Base-by-base conservation (phyloP, 2,888 invertebrate genomes). In the Phaonia tiefii region DNA sequence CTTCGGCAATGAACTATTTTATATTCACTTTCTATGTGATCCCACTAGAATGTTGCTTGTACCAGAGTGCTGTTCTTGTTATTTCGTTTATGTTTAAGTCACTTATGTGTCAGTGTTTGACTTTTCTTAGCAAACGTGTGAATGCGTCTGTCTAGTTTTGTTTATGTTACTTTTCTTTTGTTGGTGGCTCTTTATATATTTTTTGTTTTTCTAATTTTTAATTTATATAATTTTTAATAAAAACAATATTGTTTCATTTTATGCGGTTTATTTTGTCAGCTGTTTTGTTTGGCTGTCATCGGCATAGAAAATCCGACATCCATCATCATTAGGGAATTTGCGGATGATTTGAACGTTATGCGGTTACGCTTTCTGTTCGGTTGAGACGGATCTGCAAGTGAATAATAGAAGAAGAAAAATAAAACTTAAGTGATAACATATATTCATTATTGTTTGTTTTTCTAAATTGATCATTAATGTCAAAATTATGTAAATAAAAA, bases 131-230 rank as follows among this genome's bases (percentile, higher is more conserved):
- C 49, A 54, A 42, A 56, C 58, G 49, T 71, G 51, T 69, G 71
- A 46, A 42, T 75, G 44, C 54, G 31, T 69, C 58, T 3, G 31
- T 58, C 70, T 75, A 15, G 17, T 42, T 65, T 46, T 15, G 10
- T 42, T 66, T 56, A 72, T 37, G 15, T 31, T 70, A 1, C 5
- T 63, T 82, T 8, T 26, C 17, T 69, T 76, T 72, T 39, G 58
- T 77, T 46, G 11, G 60, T 42, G 17, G 42, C 15, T 75, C 71
- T 67, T 75, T 67, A 67, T 75, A 54, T n/a, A 71, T 71, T 60
- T 60, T 67, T 79, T 70, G 39, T 46, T 8, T 8, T 65, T 54
- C 65, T 70, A 49, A 70, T 70, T 75, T 70, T 17, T 66, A 3
- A 5, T 8, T 31, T 31, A 31, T 17, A 63, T 63, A 20, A 22